phyloP scores from a whole-genome alignment of 2,888 invertebrate species.

The Perizoma flavofasciatum region DNA sequence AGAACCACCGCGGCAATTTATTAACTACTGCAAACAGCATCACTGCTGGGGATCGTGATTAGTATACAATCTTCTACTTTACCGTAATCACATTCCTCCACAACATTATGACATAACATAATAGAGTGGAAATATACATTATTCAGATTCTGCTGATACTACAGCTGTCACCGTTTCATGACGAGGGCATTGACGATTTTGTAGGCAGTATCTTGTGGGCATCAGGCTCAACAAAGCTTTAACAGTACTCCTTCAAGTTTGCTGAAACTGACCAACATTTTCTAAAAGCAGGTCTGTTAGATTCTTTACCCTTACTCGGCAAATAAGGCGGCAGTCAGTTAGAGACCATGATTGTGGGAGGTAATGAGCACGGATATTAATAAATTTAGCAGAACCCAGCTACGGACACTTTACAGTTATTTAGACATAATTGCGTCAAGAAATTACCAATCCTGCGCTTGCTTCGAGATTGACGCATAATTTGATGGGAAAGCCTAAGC shows the following conservation, averaged over 20 bases:
- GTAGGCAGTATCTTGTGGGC: too few species aligned
- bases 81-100: too few species aligned
- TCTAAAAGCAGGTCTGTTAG: constrained; percentile 44
- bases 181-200: too few species aligned
- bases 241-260: too few species aligned
- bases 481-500: constrained; percentile 19
- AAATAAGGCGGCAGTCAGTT: constrained; percentile 71
- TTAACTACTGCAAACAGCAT: too few species aligned
- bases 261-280: too few species aligned
- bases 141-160: too few species aligned
- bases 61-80: neutral
- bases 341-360: constrained; percentile 68
- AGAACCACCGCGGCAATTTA: neutral
- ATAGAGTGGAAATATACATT: too few species aligned
- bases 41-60: too few species aligned
- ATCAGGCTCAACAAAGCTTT: too few species aligned
- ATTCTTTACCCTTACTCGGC: constrained; percentile 27
- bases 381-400: constrained; percentile 59
- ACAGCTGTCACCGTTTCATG: too few species aligned
- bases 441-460: constrained; percentile 32
- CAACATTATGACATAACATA: too few species aligned
- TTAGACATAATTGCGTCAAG: constrained; percentile 65
- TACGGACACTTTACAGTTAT: constrained; percentile 67
- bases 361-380: constrained; percentile 72
- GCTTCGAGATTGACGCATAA: constrained; percentile 15